A percentile compares a stretch with the other conserved stretches of the same genome.
Conservation (phyloP, 1,140 invertebrate genomes). For the Lanistes nyassanus region DNA sequence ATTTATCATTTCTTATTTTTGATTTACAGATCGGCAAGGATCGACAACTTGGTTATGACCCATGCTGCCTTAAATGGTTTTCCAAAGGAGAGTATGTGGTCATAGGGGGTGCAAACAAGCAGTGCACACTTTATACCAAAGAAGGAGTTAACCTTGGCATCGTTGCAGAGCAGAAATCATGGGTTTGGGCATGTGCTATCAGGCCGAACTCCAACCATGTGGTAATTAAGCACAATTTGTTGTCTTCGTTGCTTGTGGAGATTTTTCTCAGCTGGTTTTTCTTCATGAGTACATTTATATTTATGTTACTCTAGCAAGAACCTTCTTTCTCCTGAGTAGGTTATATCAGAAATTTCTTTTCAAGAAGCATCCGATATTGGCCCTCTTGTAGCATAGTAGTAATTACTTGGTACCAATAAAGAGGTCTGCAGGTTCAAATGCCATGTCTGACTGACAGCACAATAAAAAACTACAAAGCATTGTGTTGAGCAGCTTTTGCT, state of each 20-base stretch:
- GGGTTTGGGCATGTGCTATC: conserved; percentile 87
- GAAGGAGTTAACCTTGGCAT: conserved; percentile 84
- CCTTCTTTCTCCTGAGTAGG: too few species aligned
- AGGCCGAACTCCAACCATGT: conserved; percentile 80
- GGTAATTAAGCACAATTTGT: conserved; percentile 67
- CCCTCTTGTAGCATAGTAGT: too few species aligned
- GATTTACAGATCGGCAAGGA: conserved; percentile 77
- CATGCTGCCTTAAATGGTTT: conserved; percentile 82
- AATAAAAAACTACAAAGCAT: too few species aligned
- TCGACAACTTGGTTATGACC: conserved; percentile 81
- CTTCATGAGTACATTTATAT: not conserved
- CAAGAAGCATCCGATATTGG: too few species aligned
- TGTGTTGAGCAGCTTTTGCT: too few species aligned
- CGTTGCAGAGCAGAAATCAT: conserved; percentile 80
- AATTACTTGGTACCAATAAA: too few species aligned
- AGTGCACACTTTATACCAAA: conserved; percentile 80
- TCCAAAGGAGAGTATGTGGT: conserved; percentile 83
- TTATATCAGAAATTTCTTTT: too few species aligned
- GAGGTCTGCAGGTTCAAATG: too few species aligned
- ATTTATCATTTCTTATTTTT: conserved; percentile 1
- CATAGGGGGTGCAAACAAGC: conserved; percentile 85
- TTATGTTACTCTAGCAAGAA: not conserved
- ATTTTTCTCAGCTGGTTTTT: not conserved
- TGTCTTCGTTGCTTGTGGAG: not conserved
- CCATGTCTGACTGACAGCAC: too few species aligned